Evolutionary conservation across 1,140 invertebrate species (phyloP), one percentile per base, ranked within the genome.

Genomic region (Planococcus citri): DNA sequence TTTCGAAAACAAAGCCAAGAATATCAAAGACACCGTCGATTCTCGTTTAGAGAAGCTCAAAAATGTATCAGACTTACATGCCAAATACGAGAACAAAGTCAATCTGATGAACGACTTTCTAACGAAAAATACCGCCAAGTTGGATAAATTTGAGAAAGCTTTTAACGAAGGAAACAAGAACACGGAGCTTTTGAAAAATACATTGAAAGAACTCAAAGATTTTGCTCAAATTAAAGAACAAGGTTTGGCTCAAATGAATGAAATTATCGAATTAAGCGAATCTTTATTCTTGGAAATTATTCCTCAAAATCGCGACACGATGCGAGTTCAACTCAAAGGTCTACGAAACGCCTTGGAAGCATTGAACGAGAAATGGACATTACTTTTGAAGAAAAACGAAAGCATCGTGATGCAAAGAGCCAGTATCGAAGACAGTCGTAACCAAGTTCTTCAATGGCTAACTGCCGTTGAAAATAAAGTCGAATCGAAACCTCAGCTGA

Each of bases 391-490:
- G 77, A 86, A 87, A 73, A 86, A 94, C 38, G 92, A 95, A 80
- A 89, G 85, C 22, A 86, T 90, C 25, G 85, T 94, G 41, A 88
- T 94, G 75, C 89, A 94, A 73, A 83, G 91, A 76, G 91, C 90
- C 6, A 93, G 91, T 0, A 92, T 95, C 76, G 91, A 95, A 75
- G 92, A 95, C 74, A 94, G 89, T 72, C 89, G 89, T 73, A 85
- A 84, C 68, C 90, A 94, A 80, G 77, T 83, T 60, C 85, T 86
- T 72, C 85, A 87, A 75, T 95, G 92, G 88, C 82, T 95, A 37
- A 89, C 93, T 72, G 82, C 84, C 0, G 84, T 64, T 17, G 57
- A 87, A 74, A 81, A 83, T 27, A 88, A 90, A 77, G 78, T 89
- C 12, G 83, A 84, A 0, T 83, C 84, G 41, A 84, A 84, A 68